Evolutionary conservation across 2,888 invertebrate genomes (phyloP).

Genomic region (Geophilus truncorum): DNA sequence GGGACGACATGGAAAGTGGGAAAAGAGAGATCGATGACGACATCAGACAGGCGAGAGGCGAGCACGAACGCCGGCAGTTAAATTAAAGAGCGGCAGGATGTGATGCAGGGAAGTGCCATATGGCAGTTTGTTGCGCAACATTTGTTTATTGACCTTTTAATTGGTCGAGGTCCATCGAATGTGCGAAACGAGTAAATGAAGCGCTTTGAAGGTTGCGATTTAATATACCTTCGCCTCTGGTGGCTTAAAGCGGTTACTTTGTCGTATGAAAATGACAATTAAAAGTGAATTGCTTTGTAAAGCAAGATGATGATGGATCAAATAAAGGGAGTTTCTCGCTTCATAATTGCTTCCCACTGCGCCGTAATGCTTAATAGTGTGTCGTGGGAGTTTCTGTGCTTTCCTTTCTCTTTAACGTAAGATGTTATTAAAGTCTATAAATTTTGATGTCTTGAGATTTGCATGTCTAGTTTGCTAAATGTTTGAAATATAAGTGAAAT

Average conservation of each 20-base stretch:
- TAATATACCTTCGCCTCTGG: background rate
- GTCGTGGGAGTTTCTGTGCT: background rate
- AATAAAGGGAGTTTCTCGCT: background rate
- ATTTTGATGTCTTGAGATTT: background rate
- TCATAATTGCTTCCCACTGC: background rate
- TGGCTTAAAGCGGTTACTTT: background rate
- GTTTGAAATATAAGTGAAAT: too few relatives aligned
- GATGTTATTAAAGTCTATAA: background rate
- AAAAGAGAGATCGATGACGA: background rate
- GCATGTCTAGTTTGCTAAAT: background rate
- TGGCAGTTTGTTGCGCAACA: background rate
- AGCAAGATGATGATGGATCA: background rate
- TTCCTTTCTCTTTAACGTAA: background rate
- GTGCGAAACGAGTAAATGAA: background rate
- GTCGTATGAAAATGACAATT: background rate
- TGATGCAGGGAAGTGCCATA: background rate
- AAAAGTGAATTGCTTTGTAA: background rate
- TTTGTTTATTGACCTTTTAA: background rate
- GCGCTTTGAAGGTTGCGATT: background rate
- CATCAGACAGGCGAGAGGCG: background rate
- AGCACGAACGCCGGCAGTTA: background rate
- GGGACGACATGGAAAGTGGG: background rate
- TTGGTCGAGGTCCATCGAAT: background rate
- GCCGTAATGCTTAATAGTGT: background rate
- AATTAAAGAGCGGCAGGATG: background rate